A percentile compares a stretch with the other conserved stretches of the same genome.
Conservation (phyloP, 2,888 invertebrate genomes). For the Colletes collaris region DNA sequence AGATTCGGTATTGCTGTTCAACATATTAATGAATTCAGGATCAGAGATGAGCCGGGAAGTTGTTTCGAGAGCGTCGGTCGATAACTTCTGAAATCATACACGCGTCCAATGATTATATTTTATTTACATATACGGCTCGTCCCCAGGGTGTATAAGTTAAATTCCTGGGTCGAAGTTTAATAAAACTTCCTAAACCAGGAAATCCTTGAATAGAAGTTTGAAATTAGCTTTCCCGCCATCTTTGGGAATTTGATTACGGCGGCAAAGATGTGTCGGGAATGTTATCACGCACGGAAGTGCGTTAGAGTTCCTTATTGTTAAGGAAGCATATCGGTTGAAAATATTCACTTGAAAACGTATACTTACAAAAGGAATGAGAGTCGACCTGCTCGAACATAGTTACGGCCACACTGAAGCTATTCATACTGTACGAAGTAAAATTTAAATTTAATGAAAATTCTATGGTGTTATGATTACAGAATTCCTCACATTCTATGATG, state of each 20-base stretch:
- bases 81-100: slow-evolving; percentile 17
- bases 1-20: neutral
- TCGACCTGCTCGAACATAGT: no score
- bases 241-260: slow-evolving; percentile 24
- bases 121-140: slow-evolving; percentile 27
- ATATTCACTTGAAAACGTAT: no score
- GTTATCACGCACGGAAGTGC: neutral
- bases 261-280: neutral
- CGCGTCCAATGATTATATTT: slow-evolving; percentile 19
- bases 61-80: neutral
- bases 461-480: no score
- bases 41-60: neutral
- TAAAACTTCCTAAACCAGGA: slow-evolving; percentile 30
- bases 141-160: slow-evolving; percentile 31
- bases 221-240: slow-evolving; percentile 23
- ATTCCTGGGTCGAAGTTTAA: slow-evolving; percentile 29
- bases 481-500: no score
- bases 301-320: neutral
- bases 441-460: no score
- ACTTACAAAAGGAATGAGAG: no score
- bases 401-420: no score
- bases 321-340: no score
- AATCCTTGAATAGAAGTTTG: slow-evolving; percentile 20
- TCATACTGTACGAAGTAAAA: no score
- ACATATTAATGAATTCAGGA: neutral